Evolutionary conservation across 1,140 invertebrate species (phyloP), one percentile per base, ranked within the genome.

Genomic region (Saccostrea echinata): DNA sequence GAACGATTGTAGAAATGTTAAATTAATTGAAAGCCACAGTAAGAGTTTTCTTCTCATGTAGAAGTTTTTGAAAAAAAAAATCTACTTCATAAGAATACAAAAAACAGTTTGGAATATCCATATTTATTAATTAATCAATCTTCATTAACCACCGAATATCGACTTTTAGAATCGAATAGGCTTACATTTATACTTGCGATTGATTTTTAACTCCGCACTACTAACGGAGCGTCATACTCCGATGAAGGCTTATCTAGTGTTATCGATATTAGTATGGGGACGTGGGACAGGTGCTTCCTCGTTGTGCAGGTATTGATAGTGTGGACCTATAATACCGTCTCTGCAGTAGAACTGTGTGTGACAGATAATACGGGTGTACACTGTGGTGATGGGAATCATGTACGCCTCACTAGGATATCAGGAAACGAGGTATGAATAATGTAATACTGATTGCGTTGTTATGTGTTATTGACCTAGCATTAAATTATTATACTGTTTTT

Each of bases 121-220:
- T 61, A 61, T n/a, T n/a, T 61, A 21, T 21, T 61, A 16, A n/a
- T 18, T 4, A 55, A 55, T 55, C 1, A 61, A 21, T 61, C 55
- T 61, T 61, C 9, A 43, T 61, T 4, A 61, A n/a, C 18, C 55
- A 61, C n/a, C 4, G 18, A 61, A n/a, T 30, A 76, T 33, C 68
- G 68, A 76, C 68, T 76, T 76, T 33, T 76, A 30, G 27, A 76
- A 71, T 71, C 68, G 24, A 57, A 71, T 71, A n/a, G 68, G 68
- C 68, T 76, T 76, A 76, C 43, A 43, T 6, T 43, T 43, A 16
- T 30, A 27, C 16, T 24, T 13, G 27, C 11, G 30, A 76, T 76
- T 76, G 68, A 76, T 76, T 76, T 76, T 76, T 30, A 33, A 30
- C 27, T 33, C 24, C 27, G 12, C 27, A 21, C 55, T 21, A n/a